These are phyloP conservation scores for Drosophila neocordata DNA, from an alignment of 1,140 invertebrate genomes.

Conservation along the genomic window DNA sequence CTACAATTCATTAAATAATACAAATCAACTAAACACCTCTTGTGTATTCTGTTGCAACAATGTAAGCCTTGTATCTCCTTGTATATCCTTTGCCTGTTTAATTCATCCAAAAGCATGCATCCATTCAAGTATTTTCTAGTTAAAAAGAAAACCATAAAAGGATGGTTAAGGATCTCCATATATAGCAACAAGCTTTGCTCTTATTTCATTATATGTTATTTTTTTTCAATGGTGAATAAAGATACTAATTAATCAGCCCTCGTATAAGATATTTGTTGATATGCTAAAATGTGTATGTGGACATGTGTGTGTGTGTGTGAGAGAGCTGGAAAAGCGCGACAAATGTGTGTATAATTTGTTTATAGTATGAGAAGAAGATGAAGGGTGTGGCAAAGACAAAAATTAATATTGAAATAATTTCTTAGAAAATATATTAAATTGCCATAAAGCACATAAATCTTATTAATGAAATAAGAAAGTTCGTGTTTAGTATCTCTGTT, in stretches of 20 bases:
- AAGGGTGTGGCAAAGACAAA: not conserved
- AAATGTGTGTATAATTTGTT: slow-evolving; percentile 53
- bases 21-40: no score
- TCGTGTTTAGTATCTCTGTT: not conserved
- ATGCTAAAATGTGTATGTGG: slow-evolving; percentile 32
- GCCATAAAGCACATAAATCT: slow-evolving; percentile 40
- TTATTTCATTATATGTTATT: not conserved
- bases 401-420: slow-evolving; percentile 21
- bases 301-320: not conserved
- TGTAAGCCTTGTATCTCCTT: no score
- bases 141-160: not conserved
- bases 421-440: not conserved
- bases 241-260: not conserved
- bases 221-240: no score
- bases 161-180: not conserved
- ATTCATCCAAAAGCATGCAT: not conserved
- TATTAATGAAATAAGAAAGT: slow-evolving; percentile 3
- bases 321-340: slow-evolving; percentile 49
- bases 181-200: not conserved
- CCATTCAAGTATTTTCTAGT: not conserved
- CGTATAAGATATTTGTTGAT: slow-evolving; percentile 45
- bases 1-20: no score
- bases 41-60: no score
- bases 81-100: not conserved
- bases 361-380: no score